Base-by-base conservation (phyloP, 2,888 invertebrate species). In the Ophioninae sp. region DNA sequence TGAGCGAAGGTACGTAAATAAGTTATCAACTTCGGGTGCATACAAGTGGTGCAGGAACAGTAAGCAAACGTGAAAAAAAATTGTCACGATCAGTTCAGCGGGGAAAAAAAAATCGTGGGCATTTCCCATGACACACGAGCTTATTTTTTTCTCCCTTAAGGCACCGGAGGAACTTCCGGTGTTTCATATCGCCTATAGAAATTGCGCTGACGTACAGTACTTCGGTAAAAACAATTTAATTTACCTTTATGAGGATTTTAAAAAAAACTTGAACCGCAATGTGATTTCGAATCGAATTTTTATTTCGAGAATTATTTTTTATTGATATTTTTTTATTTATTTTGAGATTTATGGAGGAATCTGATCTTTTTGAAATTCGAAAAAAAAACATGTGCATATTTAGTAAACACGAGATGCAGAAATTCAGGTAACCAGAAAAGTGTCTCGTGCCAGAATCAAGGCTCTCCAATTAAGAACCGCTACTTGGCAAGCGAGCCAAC, bases 61-160 rank as follows among this genome's bases (percentile, higher is more conserved):
- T 84, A 84, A 85, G 76, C 59, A 72, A 79, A 76, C 72, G 83
- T 77, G 83, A 76, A 84, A 62, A 62, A 62, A 73, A 62, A 73
- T 73, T 62, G 59, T 59, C 39, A 7, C 59, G n/a, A 30, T 59
- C 61, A 73, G 50, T 74, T 73, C 75, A 50, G 59, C 56, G 79
- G 65, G 70, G 64, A 10, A 64, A 23, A 70, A 81, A 74, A 72
- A 81, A 64, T 72, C 73, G 76, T 23, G 61, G 67, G 77, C 79
- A 69, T 74, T 82, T 79, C 82, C 79, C 80, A 82, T 69, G 75
- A 74, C 77, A 67, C 78, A 56, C 64, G n/a, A 37, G 57, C 77
- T 56, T 81, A 79, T 73, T 73, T 73, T 44, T 73, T 73, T 69
- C 73, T 44, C 21, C 13, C 37, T 17, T 30, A 37, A 65, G 21